Base-by-base conservation (phyloP, 2,113 vertebrate genomes). In the Coracopsis vasa region DNA sequence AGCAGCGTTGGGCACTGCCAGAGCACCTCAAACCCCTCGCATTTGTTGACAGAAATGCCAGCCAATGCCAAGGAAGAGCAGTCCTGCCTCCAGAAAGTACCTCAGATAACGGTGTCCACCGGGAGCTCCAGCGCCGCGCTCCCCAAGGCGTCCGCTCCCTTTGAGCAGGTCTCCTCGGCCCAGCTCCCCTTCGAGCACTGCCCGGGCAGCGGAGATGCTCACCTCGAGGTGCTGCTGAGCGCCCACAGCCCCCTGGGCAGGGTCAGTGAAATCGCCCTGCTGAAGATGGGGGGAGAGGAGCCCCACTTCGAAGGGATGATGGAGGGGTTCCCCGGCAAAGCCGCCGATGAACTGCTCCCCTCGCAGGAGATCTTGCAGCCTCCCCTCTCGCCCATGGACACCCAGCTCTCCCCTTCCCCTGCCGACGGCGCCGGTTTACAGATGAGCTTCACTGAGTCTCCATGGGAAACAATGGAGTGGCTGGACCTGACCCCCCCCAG, bases 391-490 rank as follows among this genome's bases (percentile, higher is more conserved):
- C 98, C 99, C 3, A 97, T 99, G 96, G 98, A 98, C 71, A 97
- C 98, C 42, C 99, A 99, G 77, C 97, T 98, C 65, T 98, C 98
- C 19, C 95, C 98, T 11, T 98, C 98, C 27, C 98, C 99, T 7
- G 92, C 92, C 0, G 99, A 99, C 42, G 97, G 98, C 94, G 98
- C 98, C 16, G 98, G 98, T 88, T 98, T 99, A 78, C 99, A 98
- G 70, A 97, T 99, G 98, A 98, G 98, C 44, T 99, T 99, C 96
- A 98, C 98, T 0, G 99, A 99, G 95, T 99, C 99, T 31, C 99
- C 99, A 0, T 99, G 99, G 99, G 99, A 99, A 93, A 99, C 98
- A 0, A 99, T 99, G 99, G 99, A 99, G 95, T 99, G 99, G 99
- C 95, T 99, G 97, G 99, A 99, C 95, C 98, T 99, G 87, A 99